Percentiles rank a stretch among this genome's conserved stretches.
phyloP scores from a whole-genome alignment of 1,140 invertebrate genomes.

The Zeugodacus cucurbitae region DNA sequence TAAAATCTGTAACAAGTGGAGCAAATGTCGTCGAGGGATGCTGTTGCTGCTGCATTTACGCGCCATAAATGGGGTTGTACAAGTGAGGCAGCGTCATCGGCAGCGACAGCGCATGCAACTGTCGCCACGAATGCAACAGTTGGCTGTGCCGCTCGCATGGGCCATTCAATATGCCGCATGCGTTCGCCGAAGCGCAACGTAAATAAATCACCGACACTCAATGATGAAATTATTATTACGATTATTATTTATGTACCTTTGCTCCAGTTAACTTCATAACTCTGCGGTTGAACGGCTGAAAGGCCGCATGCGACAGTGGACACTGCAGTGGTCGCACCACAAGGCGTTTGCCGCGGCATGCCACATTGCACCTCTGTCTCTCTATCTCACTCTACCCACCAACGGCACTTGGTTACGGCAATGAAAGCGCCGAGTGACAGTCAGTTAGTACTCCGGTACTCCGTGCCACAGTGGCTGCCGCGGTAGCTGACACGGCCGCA shows the following conservation, averaged over 20 bases:
- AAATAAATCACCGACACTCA: constrained; percentile 63
- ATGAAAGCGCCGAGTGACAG: not conserved
- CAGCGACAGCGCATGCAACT: not conserved
- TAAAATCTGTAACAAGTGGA: constrained; percentile 16
- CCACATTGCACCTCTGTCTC: no score
- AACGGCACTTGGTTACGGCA: not conserved
- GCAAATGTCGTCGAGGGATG: constrained; percentile 20
- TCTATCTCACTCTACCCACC: not conserved
- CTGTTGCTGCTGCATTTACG: not conserved
- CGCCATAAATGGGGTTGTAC: constrained; percentile 39
- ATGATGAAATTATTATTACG: constrained; percentile 63
- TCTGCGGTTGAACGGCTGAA: constrained; percentile 5
- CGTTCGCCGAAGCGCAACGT: constrained; percentile 40
- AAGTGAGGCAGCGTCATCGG: no score
- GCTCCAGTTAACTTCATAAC: constrained; percentile 53
- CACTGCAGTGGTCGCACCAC: not conserved
- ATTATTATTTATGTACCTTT: constrained; percentile 59
- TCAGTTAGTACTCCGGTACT: not conserved
- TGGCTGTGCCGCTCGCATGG: not conserved
- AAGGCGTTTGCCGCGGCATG: no score
- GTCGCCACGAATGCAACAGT: constrained; percentile 13
- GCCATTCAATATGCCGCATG: constrained; percentile 16
- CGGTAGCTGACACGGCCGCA: not conserved
- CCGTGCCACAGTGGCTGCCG: not conserved
- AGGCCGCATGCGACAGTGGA: not conserved